Conservation (phyloP, 2,888 invertebrate species). For the Tenthredo scrophulariae region DNA sequence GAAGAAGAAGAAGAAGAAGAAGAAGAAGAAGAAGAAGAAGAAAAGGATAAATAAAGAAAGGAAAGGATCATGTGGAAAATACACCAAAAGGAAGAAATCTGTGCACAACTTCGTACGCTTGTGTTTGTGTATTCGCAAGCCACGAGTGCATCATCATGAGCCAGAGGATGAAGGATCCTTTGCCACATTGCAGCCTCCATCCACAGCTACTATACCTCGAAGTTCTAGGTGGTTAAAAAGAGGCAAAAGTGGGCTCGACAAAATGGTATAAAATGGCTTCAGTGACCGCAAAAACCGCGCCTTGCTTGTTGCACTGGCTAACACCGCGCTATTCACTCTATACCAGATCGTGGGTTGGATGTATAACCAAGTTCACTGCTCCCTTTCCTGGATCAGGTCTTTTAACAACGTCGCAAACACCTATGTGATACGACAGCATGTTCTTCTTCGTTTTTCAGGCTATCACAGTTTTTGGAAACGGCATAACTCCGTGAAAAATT, state of each 20-base stretch:
- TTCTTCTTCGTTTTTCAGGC: not conserved
- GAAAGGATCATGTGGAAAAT: not conserved
- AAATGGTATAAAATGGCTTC: slow-evolving; percentile 71
- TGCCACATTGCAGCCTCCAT: not conserved
- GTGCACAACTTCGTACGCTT: not conserved
- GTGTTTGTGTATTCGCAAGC: not conserved
- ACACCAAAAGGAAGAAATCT: not conserved
- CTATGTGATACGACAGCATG: not conserved
- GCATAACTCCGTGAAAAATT: not conserved
- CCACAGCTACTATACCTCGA: too few species aligned
- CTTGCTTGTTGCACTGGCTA: slow-evolving; percentile 24
- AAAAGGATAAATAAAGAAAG: too few species aligned
- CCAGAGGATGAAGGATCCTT: not conserved
- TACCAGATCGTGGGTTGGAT: not conserved
- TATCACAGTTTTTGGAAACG: not conserved
- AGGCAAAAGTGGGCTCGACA: slow-evolving; percentile 52
- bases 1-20: slow-evolving; percentile 27
- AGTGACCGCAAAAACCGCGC: slow-evolving; percentile 71
- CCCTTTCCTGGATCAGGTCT: not conserved
- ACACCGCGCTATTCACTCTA: not conserved
- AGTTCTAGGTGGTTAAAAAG: slow-evolving; percentile 61
- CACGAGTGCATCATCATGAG: slow-evolving; percentile 5
- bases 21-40: slow-evolving; percentile 14
- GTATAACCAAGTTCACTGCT: not conserved
- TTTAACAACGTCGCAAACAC: not conserved